Conservation (phyloP, 2,113 vertebrate genomes). For the Taxidea taxus region DNA sequence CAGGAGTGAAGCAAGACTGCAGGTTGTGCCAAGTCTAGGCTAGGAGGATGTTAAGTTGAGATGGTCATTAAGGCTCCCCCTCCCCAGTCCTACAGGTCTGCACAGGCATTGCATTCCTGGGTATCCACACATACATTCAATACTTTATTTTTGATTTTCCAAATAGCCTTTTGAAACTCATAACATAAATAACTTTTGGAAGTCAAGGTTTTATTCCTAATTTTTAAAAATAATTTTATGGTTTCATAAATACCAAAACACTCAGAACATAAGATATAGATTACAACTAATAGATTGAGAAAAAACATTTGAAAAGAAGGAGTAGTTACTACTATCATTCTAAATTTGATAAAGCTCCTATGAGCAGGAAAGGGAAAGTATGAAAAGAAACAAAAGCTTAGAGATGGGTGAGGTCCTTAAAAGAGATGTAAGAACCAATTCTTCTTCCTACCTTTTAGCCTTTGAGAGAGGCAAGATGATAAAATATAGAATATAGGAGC, state of each 20-base stretch:
- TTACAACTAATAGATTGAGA: background rate
- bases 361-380: background rate
- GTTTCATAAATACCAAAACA: background rate
- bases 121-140: background rate
- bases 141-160: background rate
- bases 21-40: accelerated
- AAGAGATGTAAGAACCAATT: background rate
- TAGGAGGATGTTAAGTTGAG: background rate
- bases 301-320: background rate
- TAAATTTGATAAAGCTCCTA: background rate
- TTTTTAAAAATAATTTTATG: background rate
- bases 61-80: background rate
- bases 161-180: background rate
- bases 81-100: background rate
- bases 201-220: background rate
- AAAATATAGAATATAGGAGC: background rate
- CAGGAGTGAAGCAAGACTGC: background rate
- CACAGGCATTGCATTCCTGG: background rate
- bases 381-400: background rate
- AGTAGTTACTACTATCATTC: background rate
- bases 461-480: background rate
- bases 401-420: background rate
- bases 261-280: background rate
- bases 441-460: background rate
- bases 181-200: background rate